Base-by-base conservation (phyloP, 2,797 vertebrate species). In the Alauda arvensis region DNA sequence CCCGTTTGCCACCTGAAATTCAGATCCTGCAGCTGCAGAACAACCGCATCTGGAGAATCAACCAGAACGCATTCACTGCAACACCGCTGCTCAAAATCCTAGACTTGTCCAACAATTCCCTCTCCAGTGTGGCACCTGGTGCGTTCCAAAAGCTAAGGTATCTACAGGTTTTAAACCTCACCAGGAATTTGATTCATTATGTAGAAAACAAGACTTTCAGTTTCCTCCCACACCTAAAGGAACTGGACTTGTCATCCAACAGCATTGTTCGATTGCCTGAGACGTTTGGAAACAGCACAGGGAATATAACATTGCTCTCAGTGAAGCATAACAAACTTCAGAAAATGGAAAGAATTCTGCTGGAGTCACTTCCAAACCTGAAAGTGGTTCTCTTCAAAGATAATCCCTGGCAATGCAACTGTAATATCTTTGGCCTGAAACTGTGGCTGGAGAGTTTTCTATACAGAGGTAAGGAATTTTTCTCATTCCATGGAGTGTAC, bases 381-480 rank as follows among this genome's bases (percentile, higher is more conserved):
- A 98, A 98, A 95, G 96, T 97, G 84, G 91, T 99, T 83, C 96
- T 98, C 69, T 97, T 99, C 84, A 97, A 96, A 92, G 97, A 97
- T 79, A 99, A 99, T 95, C 98, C 97, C 68, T 99, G 99, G 99
- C 98, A 97, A 94, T 99, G 99, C 90, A 98, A 98, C 80, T 99
- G 99, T 87, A 98, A 98, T 66, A 94, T 99, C 86, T 97, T 99
- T 87, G 97, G 98, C 79, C 96, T 99, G 86, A 99, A 99, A 96
- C 97, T 99, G 82, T 99, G 99, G 99, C 94, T 99, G 96, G 99
- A 99, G 96, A 98, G 96, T 59, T 99, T 99, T 95, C 94, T 98
- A 67, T 99, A 98, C 84, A 98, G 98, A 98, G 99, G 99, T 99
- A 92, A 97, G 96, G 96, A 91, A 84, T 18, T 33, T 77, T 89